phyloP scores from a whole-genome alignment of 2,113 vertebrate genomes.

The Plectropomus leopardus region DNA sequence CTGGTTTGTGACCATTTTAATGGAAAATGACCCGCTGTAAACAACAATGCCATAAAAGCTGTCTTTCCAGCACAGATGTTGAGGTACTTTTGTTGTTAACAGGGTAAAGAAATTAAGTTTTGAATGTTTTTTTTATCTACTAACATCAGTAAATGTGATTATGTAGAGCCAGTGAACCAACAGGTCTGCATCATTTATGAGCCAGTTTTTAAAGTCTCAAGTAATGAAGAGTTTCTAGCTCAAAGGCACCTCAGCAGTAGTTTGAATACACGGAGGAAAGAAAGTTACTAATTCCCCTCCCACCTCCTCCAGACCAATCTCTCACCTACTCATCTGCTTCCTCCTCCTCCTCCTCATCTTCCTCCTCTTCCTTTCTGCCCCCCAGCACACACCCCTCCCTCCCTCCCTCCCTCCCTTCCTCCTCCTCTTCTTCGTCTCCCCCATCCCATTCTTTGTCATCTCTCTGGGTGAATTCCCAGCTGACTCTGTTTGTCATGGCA shows the following conservation, averaged over 20 bases:
- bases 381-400: slow-evolving; percentile 20
- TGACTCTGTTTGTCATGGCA: slow-evolving; percentile 88
- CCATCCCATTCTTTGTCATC: slow-evolving; percentile 79
- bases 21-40: background rate
- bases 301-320: slow-evolving; percentile 37
- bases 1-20: background rate
- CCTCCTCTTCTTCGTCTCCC: slow-evolving; percentile 15
- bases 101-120: background rate
- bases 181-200: background rate
- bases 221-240: background rate
- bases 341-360: slow-evolving; percentile 41
- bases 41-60: no score
- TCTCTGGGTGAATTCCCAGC: slow-evolving; percentile 87
- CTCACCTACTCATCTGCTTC: slow-evolving; percentile 49
- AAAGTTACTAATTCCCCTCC: slow-evolving; percentile 31
- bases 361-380: slow-evolving; percentile 59
- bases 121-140: background rate
- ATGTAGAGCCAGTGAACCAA: background rate
- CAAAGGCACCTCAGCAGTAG: slow-evolving; percentile 1
- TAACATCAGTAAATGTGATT: background rate
- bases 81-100: background rate
- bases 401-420: background rate
- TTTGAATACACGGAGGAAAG: background rate
- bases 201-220: background rate
- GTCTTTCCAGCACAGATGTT: background rate